Evolutionary conservation across 2,797 vertebrate genomes (phyloP), one percentile per base, ranked within the genome.

Genomic region (Manis pentadactyla): DNA sequence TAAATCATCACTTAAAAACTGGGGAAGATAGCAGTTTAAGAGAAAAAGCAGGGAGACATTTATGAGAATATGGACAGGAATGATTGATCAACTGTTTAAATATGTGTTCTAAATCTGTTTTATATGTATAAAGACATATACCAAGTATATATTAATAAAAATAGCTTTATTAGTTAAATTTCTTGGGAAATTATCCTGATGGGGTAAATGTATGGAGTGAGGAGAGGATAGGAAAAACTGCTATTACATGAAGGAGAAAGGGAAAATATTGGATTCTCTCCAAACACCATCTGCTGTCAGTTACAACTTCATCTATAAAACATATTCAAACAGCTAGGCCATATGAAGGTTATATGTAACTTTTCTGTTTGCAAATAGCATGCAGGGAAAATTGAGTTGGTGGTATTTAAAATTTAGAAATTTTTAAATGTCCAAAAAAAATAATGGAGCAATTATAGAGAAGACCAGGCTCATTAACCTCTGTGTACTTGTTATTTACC

Each of bases 221-320:
- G 25, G 31, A 84, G 25, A 81, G 5, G 8, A 87, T 14, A 75
- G 49, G 46, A 86, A 93, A 86, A 90, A 77, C 34, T 87, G 27
- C 25, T 69, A 63, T 77, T 82, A 96, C 64, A 73, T 92, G 87
- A 97, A 81, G 55, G 86, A 64, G 15, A 90, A 91, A 93, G 25
- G 66, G 68, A 92, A 93, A 93, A 90, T 63, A 90, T 25, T 96
- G 93, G 86, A 93, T 85, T 61, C 0, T 42, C 29, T 97, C 92
- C 95, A 97, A 89, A 53, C 39, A 79, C 77, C 97, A 97, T 96
- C 88, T 98, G 94, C 92, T 95, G 39, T 95, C 78, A 93, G 61
- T 93, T 94, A 97, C 66, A 96, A 68, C 79, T 87, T 97, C 66
- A 93, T 93, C 68, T 91, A 84, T 63, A 97, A 98, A 98, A 93